Evolutionary conservation across 2,113 vertebrate genomes (phyloP).

Genomic region (Hassar affinis): DNA sequence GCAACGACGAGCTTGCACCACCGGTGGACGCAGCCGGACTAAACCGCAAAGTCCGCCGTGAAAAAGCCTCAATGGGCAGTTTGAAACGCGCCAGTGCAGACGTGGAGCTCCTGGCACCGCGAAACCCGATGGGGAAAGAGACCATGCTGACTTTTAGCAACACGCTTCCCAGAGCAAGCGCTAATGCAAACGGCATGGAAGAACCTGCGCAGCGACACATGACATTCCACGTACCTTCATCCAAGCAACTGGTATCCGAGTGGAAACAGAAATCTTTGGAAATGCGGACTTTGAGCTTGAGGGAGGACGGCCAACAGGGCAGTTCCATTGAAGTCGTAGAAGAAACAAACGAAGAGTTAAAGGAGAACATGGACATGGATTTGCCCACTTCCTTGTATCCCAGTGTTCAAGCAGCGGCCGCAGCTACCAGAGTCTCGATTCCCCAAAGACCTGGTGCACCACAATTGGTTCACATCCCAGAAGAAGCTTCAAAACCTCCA

Average conservation of each 20-base stretch:
- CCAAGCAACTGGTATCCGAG: constrained; percentile 93
- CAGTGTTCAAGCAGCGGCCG: constrained; percentile 56
- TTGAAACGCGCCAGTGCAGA: constrained; percentile 91
- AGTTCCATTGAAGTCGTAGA: constrained; percentile 83
- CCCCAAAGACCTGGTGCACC: constrained; percentile 90
- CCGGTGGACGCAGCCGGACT: constrained; percentile 69
- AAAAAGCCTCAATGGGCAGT: constrained; percentile 82
- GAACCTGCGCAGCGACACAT: constrained; percentile 88
- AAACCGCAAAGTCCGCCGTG: constrained; percentile 70
- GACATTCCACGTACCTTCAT: constrained; percentile 81
- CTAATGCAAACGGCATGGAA: constrained; percentile 74
- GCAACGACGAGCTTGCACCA: constrained; percentile 78
- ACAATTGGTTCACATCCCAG: constrained; percentile 95
- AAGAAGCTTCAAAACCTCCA: constrained; percentile 74
- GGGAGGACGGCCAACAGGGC: constrained; percentile 37
- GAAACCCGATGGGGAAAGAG: constrained; percentile 91
- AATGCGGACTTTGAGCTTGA: constrained; percentile 84
- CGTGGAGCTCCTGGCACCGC: constrained; percentile 88
- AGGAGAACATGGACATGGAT: constrained; percentile 62
- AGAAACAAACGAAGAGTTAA: constrained; percentile 63
- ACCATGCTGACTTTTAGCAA: constrained; percentile 98
- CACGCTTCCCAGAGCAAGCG: constrained; percentile 88
- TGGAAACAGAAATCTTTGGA: constrained; percentile 93
- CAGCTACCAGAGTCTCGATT: constrained; percentile 83
- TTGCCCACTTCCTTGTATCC: constrained; percentile 56